Evolutionary conservation across 1,140 invertebrate species (phyloP), one percentile per base, ranked within the genome.

Genomic region (Heliconius eleuchia): DNA sequence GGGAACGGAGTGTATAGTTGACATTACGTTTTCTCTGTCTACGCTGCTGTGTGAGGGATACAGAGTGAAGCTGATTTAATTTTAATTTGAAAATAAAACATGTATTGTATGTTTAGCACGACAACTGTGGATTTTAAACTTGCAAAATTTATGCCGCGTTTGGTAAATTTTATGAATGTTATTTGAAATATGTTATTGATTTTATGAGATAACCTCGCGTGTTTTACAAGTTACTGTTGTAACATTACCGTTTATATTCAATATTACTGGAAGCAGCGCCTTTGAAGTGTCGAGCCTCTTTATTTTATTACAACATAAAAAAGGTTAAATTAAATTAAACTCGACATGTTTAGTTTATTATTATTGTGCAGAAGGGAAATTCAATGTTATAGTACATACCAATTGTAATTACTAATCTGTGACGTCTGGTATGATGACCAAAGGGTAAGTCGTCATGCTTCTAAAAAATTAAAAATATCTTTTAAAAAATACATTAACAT

Each of bases 151-250:
- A 60, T 60, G n/a, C 23, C 8, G 34, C 73, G 18, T 73, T 78
- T 73, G 71, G 76, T 71, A 73, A 52, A 52, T 78, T 73, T 78
- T 78, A 78, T 55, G 71, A 42, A n/a, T 19, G 76, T 60, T 78
- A 57, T 37, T 37, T 52, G 71, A 78, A 39, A 50, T 57, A 55
- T 57, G 76, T 34, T 73, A 78, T 73, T 50, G 71, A 78, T 73
- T 78, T 78, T 78, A 78, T 73, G 71, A 73, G 71, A 55, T 60
- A 78, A 37, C 76, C 55, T 34, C 50, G 71, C 34, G 30, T 71
- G 42, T 57, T 73, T n/a, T 42, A 78, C 18, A 50, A 52, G 70
- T 57, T 71, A 78, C 76, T 23, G 39, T 39, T 73, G 37, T 60
- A 37, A 75, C 30, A 75, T 75, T 37, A 60, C 57, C 74, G 57